phyloP scores from a whole-genome alignment of 2,888 invertebrate genomes.

The Argyresthia albistria region DNA sequence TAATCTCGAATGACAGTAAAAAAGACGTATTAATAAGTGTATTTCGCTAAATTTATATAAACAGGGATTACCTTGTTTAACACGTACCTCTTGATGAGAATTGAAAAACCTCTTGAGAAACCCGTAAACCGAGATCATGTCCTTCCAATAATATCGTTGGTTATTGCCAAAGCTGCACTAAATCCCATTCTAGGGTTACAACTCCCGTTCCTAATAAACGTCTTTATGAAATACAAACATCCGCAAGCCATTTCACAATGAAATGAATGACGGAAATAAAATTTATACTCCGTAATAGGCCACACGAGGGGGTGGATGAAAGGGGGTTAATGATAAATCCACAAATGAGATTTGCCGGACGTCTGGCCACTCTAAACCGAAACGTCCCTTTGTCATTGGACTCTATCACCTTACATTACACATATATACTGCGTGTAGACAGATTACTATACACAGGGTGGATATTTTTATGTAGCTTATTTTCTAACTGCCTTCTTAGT shows the following conservation, averaged over 20 bases:
- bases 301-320: conserved; percentile 62
- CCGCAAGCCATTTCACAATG: conserved; percentile 44
- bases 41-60: not conserved
- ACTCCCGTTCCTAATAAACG: conserved; percentile 25
- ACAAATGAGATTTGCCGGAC: conserved; percentile 71
- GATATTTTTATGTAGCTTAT: conserved; percentile 1
- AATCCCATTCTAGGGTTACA: too few relatives aligned
- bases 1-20: too few relatives aligned
- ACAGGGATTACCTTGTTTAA: too few relatives aligned
- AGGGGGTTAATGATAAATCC: conserved; percentile 72
- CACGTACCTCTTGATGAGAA: too few relatives aligned
- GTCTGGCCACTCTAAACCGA: conserved; percentile 63
- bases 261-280: conserved; percentile 54
- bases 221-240: conserved; percentile 50
- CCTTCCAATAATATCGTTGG: too few relatives aligned
- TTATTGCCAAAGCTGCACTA: too few relatives aligned
- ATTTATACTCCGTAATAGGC: conserved; percentile 66
- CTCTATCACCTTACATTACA: conserved; percentile 64
- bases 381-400: conserved; percentile 57
- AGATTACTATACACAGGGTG: conserved; percentile 39
- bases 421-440: conserved; percentile 43
- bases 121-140: too few relatives aligned
- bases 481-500: too few relatives aligned
- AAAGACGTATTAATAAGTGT: too few relatives aligned
- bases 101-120: too few relatives aligned